Base-by-base conservation (phyloP, 2,113 vertebrate genomes). In the Xenotilapia caudafasciata region DNA sequence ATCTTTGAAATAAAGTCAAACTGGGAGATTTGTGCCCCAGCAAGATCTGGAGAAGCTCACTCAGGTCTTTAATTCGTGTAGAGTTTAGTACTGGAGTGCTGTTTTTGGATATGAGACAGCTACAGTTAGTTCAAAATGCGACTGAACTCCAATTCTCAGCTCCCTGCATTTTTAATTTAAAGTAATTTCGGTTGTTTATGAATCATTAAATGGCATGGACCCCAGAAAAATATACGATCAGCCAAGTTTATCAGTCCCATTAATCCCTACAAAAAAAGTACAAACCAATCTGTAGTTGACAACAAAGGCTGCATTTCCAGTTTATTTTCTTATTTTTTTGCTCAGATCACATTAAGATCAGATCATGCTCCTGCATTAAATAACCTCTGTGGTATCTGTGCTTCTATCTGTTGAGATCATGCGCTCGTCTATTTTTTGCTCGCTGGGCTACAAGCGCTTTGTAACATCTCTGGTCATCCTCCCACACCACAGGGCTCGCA, bases 401-500 rank as follows among this genome's bases (percentile, higher is more conserved):
- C 15, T 28, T 35, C 17, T 84, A 38, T n/a, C 9, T 73, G 2
- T 26, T 51, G 19, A 54, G n/a, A 38, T 60, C n/a, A 35, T 49
- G 17, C 26, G 65, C 5, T 65, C 49, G 19, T 62, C 13, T 26
- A 12, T 23, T 49, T 49, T 40, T 49, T 77, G 70, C 45, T 4
- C 1, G 9, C 14, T 77, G 42, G 26, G 42, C 42, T 31, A 49
- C 15, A 45, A 35, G 80, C 96, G 96, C 88, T 96, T 9, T 49
- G 42, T 49, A 77, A 11, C 8, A 70, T 56, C 5, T 55, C 19
- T 60, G 38, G 17, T 68, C 21, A 31, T 85, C 85, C 53, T 53
- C 55, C 77, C 9, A 65, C 75, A 68, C 60, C 70, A 82, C 94
- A 98, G 98, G 96, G 62, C 95, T 99, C 79, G 93, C 81, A n/a